phyloP scores from a whole-genome alignment of 2,888 invertebrate genomes.

The Cybosia mesomella region DNA sequence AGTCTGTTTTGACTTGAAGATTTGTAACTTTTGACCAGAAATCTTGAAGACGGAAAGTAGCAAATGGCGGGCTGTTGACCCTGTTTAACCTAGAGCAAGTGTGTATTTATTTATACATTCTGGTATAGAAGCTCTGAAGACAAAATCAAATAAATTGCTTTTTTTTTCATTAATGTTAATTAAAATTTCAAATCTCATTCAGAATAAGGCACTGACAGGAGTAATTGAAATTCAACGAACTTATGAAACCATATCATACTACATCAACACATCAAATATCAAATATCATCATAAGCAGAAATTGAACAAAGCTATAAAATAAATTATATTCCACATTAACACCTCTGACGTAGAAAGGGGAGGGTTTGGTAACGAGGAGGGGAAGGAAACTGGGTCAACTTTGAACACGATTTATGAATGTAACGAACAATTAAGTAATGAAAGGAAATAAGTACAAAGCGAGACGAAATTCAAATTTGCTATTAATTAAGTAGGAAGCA shows the following conservation, averaged over 20 bases:
- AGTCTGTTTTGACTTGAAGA: too few species aligned
- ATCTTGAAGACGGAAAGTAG: background rate
- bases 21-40: too few species aligned
- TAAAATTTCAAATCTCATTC: background rate
- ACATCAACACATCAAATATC: background rate
- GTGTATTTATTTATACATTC: background rate
- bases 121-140: background rate
- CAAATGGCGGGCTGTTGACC: background rate
- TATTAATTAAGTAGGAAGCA: background rate
- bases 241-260: background rate
- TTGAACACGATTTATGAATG: slow-evolving; percentile 47
- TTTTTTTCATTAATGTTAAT: background rate
- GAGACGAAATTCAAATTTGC: slow-evolving; percentile 20
- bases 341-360: slow-evolving; percentile 23
- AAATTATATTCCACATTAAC: slow-evolving; percentile 50
- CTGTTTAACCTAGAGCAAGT: background rate
- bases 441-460: slow-evolving; percentile 28
- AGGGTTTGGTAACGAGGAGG: slow-evolving; percentile 8
- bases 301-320: slow-evolving; percentile 38
- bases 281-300: slow-evolving; percentile 22
- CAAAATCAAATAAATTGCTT: background rate
- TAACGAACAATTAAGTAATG: slow-evolving; percentile 39
- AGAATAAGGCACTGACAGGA: background rate
- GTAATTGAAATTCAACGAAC: slow-evolving; percentile 1
- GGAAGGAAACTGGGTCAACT: slow-evolving; percentile 47